Evolutionary conservation across 2,888 invertebrate genomes (phyloP).

Genomic region (Lucinisca nassula): DNA sequence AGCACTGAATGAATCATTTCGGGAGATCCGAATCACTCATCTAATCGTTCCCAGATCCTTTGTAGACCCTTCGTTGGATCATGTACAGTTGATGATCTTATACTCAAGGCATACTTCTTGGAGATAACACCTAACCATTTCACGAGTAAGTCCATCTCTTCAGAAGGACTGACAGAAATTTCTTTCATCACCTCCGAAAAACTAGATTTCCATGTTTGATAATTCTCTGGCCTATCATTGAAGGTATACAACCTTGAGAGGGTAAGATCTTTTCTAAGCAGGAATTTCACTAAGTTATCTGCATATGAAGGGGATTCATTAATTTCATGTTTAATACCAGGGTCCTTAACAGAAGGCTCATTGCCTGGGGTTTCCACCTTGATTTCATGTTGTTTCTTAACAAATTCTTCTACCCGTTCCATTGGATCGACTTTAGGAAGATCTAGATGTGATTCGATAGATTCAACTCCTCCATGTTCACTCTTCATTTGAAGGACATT

Average conservation of each 20-base stretch:
- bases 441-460: not conserved
- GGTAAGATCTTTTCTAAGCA: slow-evolving; percentile 17
- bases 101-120: slow-evolving; percentile 19
- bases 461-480: not conserved
- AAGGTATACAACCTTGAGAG: slow-evolving; percentile 15
- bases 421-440: not conserved
- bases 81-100: not conserved
- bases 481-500: not conserved
- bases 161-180: not conserved
- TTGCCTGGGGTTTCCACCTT: not conserved
- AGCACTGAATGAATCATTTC: slow-evolving; percentile 14
- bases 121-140: slow-evolving; percentile 32
- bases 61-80: slow-evolving; percentile 7
- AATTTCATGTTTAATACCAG: not conserved
- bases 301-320: not conserved
- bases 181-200: slow-evolving; percentile 17
- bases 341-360: not conserved
- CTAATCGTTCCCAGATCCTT: slow-evolving; percentile 31
- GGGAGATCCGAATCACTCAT: slow-evolving; percentile 27
- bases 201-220: slow-evolving; percentile 21
- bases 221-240: slow-evolving; percentile 15
- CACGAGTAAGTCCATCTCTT: slow-evolving; percentile 32
- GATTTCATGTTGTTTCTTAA: not conserved
- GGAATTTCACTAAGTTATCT: slow-evolving; percentile 1
- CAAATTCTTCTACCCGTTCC: not conserved